Evolutionary conservation across 1,140 invertebrate species (phyloP), one percentile per base, ranked within the genome.

Genomic region (Drosophila fuyamai): DNA sequence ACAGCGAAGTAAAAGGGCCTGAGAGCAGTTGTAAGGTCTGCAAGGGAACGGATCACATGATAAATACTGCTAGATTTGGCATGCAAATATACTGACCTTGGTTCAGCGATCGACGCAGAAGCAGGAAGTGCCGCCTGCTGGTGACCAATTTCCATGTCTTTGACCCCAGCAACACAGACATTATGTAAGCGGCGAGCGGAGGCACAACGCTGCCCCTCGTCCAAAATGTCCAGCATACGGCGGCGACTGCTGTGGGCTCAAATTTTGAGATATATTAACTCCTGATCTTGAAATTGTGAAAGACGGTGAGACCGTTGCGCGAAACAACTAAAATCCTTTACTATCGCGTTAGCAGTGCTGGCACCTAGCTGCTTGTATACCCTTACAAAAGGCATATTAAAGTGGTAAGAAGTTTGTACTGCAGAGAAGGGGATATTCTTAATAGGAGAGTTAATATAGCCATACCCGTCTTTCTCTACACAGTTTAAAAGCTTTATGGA

Each of bases 1-100:
- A 99, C 98, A 50, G 95, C 95, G 93, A 99, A 98, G 92, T 98
- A 98, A 92, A 99, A 98, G 2, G 98, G 98, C 71, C 97, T 94
- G 13, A 99, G 93, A 1, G 97, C 98, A 14, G 97, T 96, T 5
- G 97, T 96, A n/a, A 98, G 94, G 94, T 98, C 96, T 27, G 95
- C 59, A 18, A n/a, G 16, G 5, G 2, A 41, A 18, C 10, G 2
- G 46, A 56, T 65, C 53, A 43, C 65, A 71, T 72, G 65, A 66
- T 50, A 43, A 6, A 4, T 35, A 48, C 12, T 27, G 12, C 4
- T 32, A n/a, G 16, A 2, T 16, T 16, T 23, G 16, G 6, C 0
- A 53, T 53, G 13, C 13, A 9, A 65, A 36, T n/a, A 2, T 1
- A 68, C 65, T 68, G 32, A 75, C 72, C 72, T 76, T 76, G 73